phyloP scores from a whole-genome alignment of 2,888 invertebrate genomes.

The Tenthredo mesomela region DNA sequence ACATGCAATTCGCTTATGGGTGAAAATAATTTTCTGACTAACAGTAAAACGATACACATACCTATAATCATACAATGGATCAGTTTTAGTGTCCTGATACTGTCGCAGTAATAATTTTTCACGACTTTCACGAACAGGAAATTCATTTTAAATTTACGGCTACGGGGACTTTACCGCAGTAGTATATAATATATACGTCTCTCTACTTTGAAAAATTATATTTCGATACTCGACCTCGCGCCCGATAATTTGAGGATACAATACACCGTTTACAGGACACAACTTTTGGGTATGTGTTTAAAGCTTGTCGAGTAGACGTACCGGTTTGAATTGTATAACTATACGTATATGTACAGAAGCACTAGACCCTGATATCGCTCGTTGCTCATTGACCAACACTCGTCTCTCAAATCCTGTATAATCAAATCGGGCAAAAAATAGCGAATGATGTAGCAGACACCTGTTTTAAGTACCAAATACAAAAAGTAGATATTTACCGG shows the following conservation, averaged over 20 bases:
- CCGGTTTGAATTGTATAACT: not conserved
- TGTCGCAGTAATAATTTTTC: not conserved
- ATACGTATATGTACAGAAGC: not conserved
- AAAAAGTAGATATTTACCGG: not conserved
- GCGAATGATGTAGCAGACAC: not conserved
- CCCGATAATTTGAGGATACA: not conserved
- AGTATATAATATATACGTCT: not conserved
- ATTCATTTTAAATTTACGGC: not conserved
- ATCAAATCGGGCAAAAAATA: not conserved
- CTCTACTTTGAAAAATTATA: not conserved
- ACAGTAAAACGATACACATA: not conserved
- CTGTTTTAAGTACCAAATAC: not conserved
- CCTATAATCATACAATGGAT: not conserved
- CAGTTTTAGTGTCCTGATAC: constrained; percentile 7
- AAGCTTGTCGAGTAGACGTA: not conserved
- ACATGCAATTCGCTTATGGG: not conserved
- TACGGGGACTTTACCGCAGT: not conserved
- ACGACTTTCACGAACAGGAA: constrained; percentile 14
- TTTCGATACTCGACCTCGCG: not conserved
- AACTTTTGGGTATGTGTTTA: not conserved
- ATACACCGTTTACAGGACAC: not conserved
- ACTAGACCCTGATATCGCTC: not conserved
- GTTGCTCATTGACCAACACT: constrained; percentile 26
- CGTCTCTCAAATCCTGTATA: not conserved
- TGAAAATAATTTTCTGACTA: constrained; percentile 16